phyloP scores from a whole-genome alignment of 2,888 invertebrate species.

The Nomada goodeniana region DNA sequence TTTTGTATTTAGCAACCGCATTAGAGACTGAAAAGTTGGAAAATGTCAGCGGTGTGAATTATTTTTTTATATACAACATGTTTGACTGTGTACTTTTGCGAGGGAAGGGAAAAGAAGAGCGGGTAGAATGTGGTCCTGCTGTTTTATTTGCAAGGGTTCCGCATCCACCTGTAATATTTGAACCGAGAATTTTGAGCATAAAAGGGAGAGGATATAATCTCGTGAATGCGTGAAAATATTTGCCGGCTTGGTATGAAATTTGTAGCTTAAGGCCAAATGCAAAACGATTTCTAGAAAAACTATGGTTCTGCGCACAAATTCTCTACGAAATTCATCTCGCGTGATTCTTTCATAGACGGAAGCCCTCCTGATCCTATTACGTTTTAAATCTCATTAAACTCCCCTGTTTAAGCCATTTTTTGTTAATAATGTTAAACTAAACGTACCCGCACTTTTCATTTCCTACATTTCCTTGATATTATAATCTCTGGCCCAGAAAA shows the following conservation, averaged over 20 bases:
- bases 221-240: constrained; percentile 14
- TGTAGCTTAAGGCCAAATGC: not conserved
- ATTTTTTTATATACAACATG: no score
- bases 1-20: no score
- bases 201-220: not conserved
- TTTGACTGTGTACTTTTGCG: not conserved
- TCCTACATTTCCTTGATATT: no score
- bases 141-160: not conserved
- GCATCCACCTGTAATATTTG: not conserved
- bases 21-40: no score
- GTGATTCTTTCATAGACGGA: not conserved
- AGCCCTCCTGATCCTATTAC: constrained; percentile 13
- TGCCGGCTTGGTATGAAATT: constrained; percentile 1
- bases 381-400: constrained; percentile 2
- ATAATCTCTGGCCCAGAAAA: no score
- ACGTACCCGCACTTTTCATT: no score
- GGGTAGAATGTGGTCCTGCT: no score
- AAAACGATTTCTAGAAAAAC: not conserved
- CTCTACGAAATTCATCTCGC: not conserved
- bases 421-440: not conserved
- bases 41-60: no score
- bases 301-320: not conserved
- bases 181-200: not conserved
- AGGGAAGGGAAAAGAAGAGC: not conserved
- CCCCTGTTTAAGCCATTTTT: not conserved